These are phyloP conservation scores for Notarius quadriscutis DNA, from an alignment of 2,113 vertebrate species.

Conservation along the genomic window DNA sequence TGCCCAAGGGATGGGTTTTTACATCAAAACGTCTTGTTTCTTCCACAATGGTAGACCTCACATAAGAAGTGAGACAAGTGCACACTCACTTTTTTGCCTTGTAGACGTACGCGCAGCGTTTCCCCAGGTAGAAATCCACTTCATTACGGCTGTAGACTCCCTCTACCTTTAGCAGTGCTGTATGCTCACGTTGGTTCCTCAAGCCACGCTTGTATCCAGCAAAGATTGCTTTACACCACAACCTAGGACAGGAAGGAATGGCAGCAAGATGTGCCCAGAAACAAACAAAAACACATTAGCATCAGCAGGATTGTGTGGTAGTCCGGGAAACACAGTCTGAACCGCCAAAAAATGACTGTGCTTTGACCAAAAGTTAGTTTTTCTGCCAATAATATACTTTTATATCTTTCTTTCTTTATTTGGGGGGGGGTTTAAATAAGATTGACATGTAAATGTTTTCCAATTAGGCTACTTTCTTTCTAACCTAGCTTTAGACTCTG, in stretches of 20 bases:
- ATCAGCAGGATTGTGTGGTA: background rate
- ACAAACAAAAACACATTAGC: background rate
- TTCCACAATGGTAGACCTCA: background rate
- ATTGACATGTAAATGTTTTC: background rate
- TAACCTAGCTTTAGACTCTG: background rate
- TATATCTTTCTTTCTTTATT: too few species aligned
- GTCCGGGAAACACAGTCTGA: background rate
- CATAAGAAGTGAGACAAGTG: background rate
- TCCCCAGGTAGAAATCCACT: constrained; percentile 96
- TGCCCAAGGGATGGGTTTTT: background rate
- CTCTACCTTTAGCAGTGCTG: constrained; percentile 93
- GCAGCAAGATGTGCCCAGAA: background rate
- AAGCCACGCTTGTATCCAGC: constrained; percentile 96
- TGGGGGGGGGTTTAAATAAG: too few species aligned
- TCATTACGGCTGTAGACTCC: constrained; percentile 90
- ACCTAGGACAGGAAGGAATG: constrained; percentile 65
- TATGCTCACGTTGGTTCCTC: constrained; percentile 96
- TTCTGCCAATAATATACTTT: background rate
- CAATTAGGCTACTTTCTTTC: background rate
- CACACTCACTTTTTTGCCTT: constrained; percentile 97
- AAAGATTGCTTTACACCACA: constrained; percentile 97
- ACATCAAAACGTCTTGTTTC: background rate
- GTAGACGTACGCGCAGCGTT: constrained; percentile 95
- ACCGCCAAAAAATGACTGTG: background rate
- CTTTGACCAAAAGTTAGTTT: background rate